These are phyloP conservation scores for Henricia sp. DNA, from an alignment of 53 echinoderm and acorn worm species.

Conservation along the genomic window DNA sequence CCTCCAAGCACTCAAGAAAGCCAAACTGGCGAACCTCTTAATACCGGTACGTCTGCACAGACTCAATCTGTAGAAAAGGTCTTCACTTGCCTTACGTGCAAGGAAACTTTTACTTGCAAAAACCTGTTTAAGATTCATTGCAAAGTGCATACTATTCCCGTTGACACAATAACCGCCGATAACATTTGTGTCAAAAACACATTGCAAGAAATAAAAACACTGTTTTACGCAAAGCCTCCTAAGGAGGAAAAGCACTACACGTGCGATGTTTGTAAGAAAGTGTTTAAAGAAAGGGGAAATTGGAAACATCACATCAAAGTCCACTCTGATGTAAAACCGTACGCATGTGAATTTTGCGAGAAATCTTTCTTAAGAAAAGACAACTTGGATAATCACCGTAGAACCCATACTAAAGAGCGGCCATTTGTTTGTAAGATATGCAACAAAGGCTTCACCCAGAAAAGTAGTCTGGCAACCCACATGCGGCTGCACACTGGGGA, in stretches of 20 bases:
- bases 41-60: too few relatives aligned
- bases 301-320: conserved; percentile 28
- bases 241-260: conserved; percentile 11
- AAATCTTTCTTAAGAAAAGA: conserved; percentile 40
- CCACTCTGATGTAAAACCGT: conserved; percentile 25
- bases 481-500: conserved; percentile 47
- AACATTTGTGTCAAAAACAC: conserved; percentile 35
- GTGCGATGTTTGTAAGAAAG: conserved; percentile 59
- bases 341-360: conserved; percentile 31
- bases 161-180: conserved; percentile 21
- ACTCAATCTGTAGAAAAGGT: too few relatives aligned
- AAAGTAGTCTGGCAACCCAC: conserved; percentile 41
- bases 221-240: conserved; percentile 43
- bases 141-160: conserved; percentile 52
- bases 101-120: too few relatives aligned
- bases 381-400: conserved; percentile 44
- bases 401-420: conserved; percentile 36
- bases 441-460: conserved; percentile 35
- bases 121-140: conserved; percentile 46
- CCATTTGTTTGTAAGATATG: conserved; percentile 47
- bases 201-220: conserved; percentile 39
- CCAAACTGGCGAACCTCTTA: conserved; percentile 50
- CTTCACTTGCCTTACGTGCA: too few relatives aligned
- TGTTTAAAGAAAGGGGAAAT: conserved; percentile 28
- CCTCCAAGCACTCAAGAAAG: conserved; percentile 21